Evolutionary conservation across 2,113 vertebrate species (phyloP).

Genomic region (Clarias macrocephalus): DNA sequence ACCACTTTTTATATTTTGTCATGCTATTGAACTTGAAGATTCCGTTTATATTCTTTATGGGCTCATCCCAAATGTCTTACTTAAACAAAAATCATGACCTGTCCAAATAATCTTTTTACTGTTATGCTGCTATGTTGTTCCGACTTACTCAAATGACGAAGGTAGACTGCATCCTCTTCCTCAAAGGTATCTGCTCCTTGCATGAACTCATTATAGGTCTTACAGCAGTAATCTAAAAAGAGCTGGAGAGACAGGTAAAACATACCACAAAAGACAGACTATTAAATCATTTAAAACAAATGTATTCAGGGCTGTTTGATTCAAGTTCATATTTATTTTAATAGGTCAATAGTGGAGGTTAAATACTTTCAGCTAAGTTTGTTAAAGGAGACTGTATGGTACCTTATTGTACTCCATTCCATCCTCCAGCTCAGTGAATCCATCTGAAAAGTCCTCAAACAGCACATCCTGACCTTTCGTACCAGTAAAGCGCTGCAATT

Average conservation of each 20-base stretch:
- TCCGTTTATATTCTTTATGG: neutral
- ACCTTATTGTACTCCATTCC: conserved; percentile 87
- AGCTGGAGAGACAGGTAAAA: conserved; percentile 68
- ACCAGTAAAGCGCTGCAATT: conserved; percentile 60
- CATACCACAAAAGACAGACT: neutral
- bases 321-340: neutral
- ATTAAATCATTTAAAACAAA: neutral
- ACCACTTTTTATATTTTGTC: neutral
- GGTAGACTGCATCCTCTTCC: conserved; percentile 76
- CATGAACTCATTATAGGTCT: conserved; percentile 90
- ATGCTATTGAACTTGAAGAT: neutral
- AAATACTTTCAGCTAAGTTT: neutral
- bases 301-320: neutral
- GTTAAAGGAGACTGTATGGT: conserved; percentile 20
- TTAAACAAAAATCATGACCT: neutral
- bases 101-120: neutral
- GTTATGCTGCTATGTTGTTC: neutral
- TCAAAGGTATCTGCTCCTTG: conserved; percentile 85
- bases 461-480: conserved; percentile 72
- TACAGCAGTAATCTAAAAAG: conserved; percentile 81
- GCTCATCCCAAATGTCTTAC: neutral
- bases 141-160: conserved; percentile 82
- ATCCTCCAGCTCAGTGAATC: conserved; percentile 77
- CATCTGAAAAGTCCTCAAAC: conserved; percentile 71
- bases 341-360: neutral